A percentile compares a stretch with the other conserved stretches of the same genome.
phyloP scores from a whole-genome alignment of 2,888 invertebrate species.

The Limenitis camilla region DNA sequence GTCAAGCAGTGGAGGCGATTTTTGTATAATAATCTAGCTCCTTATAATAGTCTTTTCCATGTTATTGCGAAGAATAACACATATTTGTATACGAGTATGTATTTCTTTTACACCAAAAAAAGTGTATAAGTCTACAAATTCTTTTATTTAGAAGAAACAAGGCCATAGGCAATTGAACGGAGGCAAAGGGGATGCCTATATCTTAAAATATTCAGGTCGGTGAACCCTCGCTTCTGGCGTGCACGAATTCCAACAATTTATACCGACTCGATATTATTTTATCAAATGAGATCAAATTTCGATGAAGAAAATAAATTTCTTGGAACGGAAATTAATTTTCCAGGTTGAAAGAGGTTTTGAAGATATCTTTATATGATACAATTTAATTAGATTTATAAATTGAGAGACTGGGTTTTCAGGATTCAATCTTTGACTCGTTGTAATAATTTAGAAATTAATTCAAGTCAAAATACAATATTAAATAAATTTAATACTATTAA shows the following conservation, averaged over 20 bases:
- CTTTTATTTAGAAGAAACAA: slow-evolving; percentile 46
- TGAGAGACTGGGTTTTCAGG: no score
- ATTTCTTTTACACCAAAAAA: background rate
- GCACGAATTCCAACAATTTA: slow-evolving; percentile 34
- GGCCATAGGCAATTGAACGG: slow-evolving; percentile 45
- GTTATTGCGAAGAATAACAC: no score
- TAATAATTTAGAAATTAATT: no score
- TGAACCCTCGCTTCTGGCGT: slow-evolving; percentile 35
- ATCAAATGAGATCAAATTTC: slow-evolving; percentile 20
- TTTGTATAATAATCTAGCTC: no score
- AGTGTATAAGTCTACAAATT: slow-evolving; percentile 31
- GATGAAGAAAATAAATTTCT: slow-evolving; percentile 2
- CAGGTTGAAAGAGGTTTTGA: slow-evolving; percentile 3
- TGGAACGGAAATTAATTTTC: slow-evolving; percentile 21
- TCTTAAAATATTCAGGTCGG: slow-evolving; percentile 39
- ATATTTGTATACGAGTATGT: no score
- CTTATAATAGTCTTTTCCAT: no score
- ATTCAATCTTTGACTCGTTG: no score
- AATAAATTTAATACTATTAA: no score
- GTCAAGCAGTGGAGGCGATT: no score
- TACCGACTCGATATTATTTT: slow-evolving; percentile 27
- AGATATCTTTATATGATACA: background rate
- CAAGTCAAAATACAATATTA: no score
- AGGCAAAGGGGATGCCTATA: slow-evolving; percentile 38
- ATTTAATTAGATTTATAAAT: background rate